Evolutionary conservation across 2,888 invertebrate species (phyloP).

Genomic region (Amitus sp.): DNA sequence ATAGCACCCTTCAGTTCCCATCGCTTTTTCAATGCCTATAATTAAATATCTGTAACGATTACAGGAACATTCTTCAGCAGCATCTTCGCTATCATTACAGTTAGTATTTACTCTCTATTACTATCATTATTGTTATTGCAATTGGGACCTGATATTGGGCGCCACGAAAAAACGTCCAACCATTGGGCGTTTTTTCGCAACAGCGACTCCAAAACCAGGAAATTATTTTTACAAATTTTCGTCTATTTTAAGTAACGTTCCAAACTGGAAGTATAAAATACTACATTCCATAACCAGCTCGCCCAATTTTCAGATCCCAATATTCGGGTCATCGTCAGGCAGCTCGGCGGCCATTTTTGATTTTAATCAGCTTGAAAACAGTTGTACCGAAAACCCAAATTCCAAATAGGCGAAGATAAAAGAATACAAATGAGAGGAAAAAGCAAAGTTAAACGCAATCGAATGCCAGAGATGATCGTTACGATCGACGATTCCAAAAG

Average conservation of each 20-base stretch:
- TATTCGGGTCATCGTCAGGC: too few species aligned
- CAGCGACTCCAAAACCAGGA: too few species aligned
- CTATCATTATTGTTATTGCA: slow-evolving; percentile 39
- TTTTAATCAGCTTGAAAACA: slow-evolving; percentile 1
- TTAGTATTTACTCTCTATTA: too few species aligned
- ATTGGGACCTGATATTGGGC: slow-evolving; percentile 38
- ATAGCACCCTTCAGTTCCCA: slow-evolving; percentile 39
- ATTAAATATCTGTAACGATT: slow-evolving; percentile 40
- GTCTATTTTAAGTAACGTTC: too few species aligned
- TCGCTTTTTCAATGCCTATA: slow-evolving; percentile 32
- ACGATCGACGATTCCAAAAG: slow-evolving; percentile 13
- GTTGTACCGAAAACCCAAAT: too few species aligned
- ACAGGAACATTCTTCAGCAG: slow-evolving; percentile 42
- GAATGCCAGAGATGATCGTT: slow-evolving; percentile 15
- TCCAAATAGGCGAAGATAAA: slow-evolving; percentile 12
- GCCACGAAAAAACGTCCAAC: too few species aligned
- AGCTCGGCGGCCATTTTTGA: too few species aligned
- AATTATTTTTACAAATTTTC: too few species aligned
- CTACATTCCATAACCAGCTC: too few species aligned
- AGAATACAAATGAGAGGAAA: not conserved
- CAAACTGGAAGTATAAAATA: too few species aligned
- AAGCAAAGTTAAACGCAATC: not conserved
- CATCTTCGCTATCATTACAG: slow-evolving; percentile 37
- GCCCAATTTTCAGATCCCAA: too few species aligned
- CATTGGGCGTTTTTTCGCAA: too few species aligned